Evolutionary conservation across 2,888 invertebrate genomes (phyloP), one percentile per base, ranked within the genome.

Genomic region (Caradrina clavipalpis): DNA sequence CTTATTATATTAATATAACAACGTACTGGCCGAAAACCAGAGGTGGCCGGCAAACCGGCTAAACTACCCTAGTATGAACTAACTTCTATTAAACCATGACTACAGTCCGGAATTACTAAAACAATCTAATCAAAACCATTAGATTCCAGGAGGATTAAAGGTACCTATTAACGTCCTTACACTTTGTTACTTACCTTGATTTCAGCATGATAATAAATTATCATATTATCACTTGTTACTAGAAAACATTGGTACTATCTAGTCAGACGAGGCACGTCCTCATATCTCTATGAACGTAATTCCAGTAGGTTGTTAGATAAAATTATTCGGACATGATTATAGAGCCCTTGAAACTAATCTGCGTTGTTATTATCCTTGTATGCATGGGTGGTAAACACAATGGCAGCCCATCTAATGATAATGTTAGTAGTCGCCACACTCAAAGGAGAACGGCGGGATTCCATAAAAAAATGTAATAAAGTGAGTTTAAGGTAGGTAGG

Each of bases 111-210:
- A 21, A 63, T n/a, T 31, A 21, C 2, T 7, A 21, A 17, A 51
- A 50, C n/a, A 51, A 10, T 19, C 11, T 53, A 58, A 65, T 55
- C 54, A 58, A 54, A 66, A 54, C 67, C 50, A 47, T 54, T 10
- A 49, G 35, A 10, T 8, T 35, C 26, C 4, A 26, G 26, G 26
- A 26, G 35, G 7, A 5, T 1, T 31, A n/a, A 13, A 50, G 50
- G 22, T 39, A 51, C 21, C 21, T 49, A 53, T 53, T 49, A 22
- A 13, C 22, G 73, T 49, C 57, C 57, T 57, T 63, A 63, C 39
- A 53, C 26, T 50, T 59, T 55, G 39, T 73, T 22, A 56, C 6
- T 60, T 47, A 60, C 60, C 76, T 68, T 68, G 76, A 57, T 73
- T 60, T 45, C 11, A 39, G 17, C 10, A 2, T 19, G 50, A 75